phyloP scores from a whole-genome alignment of 2,113 vertebrate genomes.

The Uropsilus gracilis region DNA sequence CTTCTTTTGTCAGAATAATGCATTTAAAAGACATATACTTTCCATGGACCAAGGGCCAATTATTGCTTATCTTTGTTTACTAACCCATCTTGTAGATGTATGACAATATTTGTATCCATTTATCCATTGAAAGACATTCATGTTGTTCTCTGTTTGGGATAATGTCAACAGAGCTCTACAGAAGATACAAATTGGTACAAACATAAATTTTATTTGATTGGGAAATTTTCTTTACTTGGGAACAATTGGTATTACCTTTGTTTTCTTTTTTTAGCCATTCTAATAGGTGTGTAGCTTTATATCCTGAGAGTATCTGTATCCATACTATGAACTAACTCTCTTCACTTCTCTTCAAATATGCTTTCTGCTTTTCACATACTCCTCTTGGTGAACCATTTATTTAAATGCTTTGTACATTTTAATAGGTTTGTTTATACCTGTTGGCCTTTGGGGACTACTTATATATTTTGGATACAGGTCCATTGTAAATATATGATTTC shows the following conservation, averaged over 20 bases:
- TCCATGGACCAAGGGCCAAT: not conserved
- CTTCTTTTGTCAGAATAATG: not conserved
- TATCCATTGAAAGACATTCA: not conserved
- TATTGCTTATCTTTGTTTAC: not conserved
- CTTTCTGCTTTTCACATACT: not conserved
- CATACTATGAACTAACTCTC: not conserved
- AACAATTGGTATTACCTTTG: not conserved
- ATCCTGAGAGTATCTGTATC: not conserved
- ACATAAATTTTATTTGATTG: not conserved
- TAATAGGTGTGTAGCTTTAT: not conserved
- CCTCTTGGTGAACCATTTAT: not conserved
- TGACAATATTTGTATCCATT: not conserved
- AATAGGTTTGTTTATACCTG: not conserved
- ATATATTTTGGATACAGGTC: not conserved
- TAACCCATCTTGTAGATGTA: too few species aligned
- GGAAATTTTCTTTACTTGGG: not conserved
- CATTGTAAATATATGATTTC: not conserved
- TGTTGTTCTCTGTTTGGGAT: not conserved
- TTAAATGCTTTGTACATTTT: not conserved
- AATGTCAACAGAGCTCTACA: not conserved
- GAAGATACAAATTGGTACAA: not conserved
- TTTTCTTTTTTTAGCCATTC: not conserved
- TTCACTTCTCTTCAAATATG: too few species aligned
- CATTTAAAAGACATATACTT: not conserved
- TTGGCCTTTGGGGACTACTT: not conserved